These are phyloP conservation scores for Calypte anna DNA, from an alignment of 2,113 vertebrate genomes.

Conservation along the genomic window DNA sequence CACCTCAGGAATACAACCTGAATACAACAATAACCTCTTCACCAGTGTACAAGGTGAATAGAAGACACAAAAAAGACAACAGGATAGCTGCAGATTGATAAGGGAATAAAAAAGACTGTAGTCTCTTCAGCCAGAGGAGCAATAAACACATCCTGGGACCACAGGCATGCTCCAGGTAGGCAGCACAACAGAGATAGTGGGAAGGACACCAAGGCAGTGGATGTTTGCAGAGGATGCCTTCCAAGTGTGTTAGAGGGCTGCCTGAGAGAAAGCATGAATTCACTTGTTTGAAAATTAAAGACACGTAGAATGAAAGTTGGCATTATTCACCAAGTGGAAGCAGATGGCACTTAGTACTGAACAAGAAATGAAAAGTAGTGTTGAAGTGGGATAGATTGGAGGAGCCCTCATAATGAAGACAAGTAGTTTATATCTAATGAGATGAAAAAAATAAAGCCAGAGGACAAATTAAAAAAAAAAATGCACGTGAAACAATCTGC, in stretches of 20 bases:
- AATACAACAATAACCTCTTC: neutral
- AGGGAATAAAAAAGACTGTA: neutral
- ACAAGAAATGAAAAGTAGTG: conserved; percentile 36
- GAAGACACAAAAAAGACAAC: neutral
- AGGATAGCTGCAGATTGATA: neutral
- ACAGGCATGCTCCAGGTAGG: neutral
- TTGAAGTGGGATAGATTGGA: conserved; percentile 39
- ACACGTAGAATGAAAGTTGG: neutral
- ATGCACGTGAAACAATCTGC: neutral
- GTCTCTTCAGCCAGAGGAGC: neutral
- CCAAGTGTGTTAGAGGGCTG: neutral
- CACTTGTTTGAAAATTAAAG: conserved; percentile 3
- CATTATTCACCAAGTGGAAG: conserved; percentile 40
- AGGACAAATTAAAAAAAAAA: conserved; percentile 23
- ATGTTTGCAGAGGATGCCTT: neutral
- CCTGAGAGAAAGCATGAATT: neutral
- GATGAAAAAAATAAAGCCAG: conserved; percentile 17
- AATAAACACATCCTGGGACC: neutral
- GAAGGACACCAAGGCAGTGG: neutral
- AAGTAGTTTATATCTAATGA: conserved; percentile 41
- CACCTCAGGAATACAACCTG: neutral
- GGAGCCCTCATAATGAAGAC: conserved; percentile 35
- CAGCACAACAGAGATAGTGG: neutral
- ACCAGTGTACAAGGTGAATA: neutral
- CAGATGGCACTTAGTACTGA: conserved; percentile 43